phyloP scores from a whole-genome alignment of 2,797 vertebrate species.

The Spondyliosoma cantharus region DNA sequence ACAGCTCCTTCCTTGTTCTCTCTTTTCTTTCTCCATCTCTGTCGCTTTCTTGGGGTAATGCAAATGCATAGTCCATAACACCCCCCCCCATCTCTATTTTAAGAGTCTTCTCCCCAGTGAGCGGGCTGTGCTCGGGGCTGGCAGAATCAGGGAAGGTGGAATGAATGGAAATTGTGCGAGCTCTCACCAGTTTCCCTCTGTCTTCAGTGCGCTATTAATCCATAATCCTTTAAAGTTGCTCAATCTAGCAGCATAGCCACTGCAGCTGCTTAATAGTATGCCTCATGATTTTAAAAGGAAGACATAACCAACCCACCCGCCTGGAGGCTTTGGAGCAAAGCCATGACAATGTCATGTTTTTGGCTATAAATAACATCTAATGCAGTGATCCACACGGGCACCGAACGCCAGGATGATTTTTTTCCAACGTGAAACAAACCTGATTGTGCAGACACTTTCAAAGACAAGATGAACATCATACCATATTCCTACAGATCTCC shows the following conservation, averaged over 20 bases:
- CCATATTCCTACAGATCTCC: background rate
- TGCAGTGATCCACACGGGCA: conserved; percentile 41
- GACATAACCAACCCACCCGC: conserved; percentile 37
- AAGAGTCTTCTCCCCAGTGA: conserved; percentile 70
- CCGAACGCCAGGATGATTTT: conserved; percentile 13
- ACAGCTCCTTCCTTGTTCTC: conserved; percentile 54
- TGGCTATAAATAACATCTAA: conserved; percentile 63
- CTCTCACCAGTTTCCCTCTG: conserved; percentile 37
- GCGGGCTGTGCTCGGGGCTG: conserved; percentile 60
- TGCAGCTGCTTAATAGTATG: conserved; percentile 36
- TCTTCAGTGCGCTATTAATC: conserved; percentile 46
- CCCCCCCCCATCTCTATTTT: conserved; percentile 70
- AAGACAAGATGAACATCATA: conserved; percentile 10
- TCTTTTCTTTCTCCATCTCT: conserved; percentile 70
- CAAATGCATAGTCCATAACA: conserved; percentile 63
- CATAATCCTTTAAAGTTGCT: conserved; percentile 62
- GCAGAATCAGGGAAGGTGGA: conserved; percentile 67
- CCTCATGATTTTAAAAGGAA: conserved; percentile 49
- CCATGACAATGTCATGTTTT: conserved; percentile 45
- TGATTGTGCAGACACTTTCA: conserved; percentile 24
- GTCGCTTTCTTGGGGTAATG: conserved; percentile 69
- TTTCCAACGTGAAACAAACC: conserved; percentile 36
- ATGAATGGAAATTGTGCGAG: conserved; percentile 68
- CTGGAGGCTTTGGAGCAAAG: conserved; percentile 50
- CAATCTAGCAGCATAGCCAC: conserved; percentile 38